Evolutionary conservation across 2,113 vertebrate genomes (phyloP), one percentile per base, ranked within the genome.

Genomic region (Amia ocellicauda): DNA sequence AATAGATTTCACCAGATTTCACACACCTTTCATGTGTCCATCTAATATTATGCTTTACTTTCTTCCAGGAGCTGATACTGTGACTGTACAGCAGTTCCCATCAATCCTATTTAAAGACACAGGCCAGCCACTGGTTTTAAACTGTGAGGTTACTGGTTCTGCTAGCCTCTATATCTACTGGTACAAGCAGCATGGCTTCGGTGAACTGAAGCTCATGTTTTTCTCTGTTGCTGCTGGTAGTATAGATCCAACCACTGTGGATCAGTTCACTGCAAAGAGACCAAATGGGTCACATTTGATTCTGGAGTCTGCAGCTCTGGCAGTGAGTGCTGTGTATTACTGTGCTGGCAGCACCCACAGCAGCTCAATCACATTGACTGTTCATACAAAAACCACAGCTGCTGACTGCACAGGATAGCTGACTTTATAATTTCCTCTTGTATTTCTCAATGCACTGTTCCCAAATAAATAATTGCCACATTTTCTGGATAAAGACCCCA

Each of bases 331-430:
- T 1, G 51, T 54, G 19, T 54, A 54, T 27, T 54, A 11, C 51
- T 54, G 51, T 54, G 51, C 51, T 22, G 24, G 51, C 20, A 54
- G 51, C 11, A 5, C 20, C 20, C 51, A 54, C 51, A 54, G 51
- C 4, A 17, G 5, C 45, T 47, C 11, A 47, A 13, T 16, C 45
- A 47, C 45, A n/a, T 16, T n/a, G 16, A 47, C 45, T 47, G 4
- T 47, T 17, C 5, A 17, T 47, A 47, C 45, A 47, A 47, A 47
- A 47, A 47, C 45, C 45, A 47, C 45, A 47, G 13, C 45, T 47
- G 4, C 45, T 7, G 31, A 7, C 31, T n/a, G n/a, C n/a, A n/a
- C n/a, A n/a, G n/a, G n/a, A n/a, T n/a, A n/a, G n/a, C n/a, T n/a
- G n/a, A n/a, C n/a, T n/a, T n/a, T n/a, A n/a, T n/a, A n/a, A n/a